A percentile compares a stretch with the other conserved stretches of the same genome.
Conservation (phyloP, 2,888 invertebrate genomes). For the Oscheius sp. region DNA sequence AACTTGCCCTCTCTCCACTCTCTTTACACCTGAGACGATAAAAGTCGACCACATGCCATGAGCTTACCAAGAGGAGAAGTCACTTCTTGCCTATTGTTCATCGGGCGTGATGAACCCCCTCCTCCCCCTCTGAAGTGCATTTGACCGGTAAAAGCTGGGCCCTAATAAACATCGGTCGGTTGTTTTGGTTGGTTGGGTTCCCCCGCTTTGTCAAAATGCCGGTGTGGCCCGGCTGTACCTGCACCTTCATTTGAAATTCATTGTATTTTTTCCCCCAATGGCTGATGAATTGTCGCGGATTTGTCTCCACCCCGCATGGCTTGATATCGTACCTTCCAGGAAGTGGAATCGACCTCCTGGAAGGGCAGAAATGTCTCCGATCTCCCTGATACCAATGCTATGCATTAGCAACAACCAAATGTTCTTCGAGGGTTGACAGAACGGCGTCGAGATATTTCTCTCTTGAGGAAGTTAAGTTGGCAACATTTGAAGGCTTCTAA, state of each 20-base stretch:
- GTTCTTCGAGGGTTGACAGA: background rate
- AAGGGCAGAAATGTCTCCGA: background rate
- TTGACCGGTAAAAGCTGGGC: too few relatives aligned
- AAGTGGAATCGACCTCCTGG: background rate
- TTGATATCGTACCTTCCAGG: background rate
- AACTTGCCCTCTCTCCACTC: too few relatives aligned
- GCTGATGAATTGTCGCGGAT: slow-evolving; percentile 17
- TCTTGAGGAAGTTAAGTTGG: too few relatives aligned
- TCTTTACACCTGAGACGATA: too few relatives aligned
- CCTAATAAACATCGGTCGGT: background rate
- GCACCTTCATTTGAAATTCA: slow-evolving; percentile 24
- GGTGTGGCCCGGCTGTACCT: slow-evolving; percentile 14
- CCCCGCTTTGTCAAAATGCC: slow-evolving; percentile 6
- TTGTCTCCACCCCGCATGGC: slow-evolving; percentile 10
- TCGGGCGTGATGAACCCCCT: background rate
- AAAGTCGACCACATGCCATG: too few relatives aligned
- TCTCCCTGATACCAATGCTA: background rate
- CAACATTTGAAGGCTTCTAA: background rate
- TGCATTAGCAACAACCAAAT: background rate
- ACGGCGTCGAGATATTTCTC: too few relatives aligned
- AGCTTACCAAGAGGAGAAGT: too few relatives aligned
- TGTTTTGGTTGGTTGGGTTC: slow-evolving; percentile 2
- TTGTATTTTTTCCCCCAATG: slow-evolving; percentile 18
- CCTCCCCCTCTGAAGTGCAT: too few relatives aligned
- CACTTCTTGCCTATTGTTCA: too few relatives aligned